These are phyloP conservation scores for Dilophus febrilis DNA, from an alignment of 2,888 invertebrate genomes.

Conservation along the genomic window DNA sequence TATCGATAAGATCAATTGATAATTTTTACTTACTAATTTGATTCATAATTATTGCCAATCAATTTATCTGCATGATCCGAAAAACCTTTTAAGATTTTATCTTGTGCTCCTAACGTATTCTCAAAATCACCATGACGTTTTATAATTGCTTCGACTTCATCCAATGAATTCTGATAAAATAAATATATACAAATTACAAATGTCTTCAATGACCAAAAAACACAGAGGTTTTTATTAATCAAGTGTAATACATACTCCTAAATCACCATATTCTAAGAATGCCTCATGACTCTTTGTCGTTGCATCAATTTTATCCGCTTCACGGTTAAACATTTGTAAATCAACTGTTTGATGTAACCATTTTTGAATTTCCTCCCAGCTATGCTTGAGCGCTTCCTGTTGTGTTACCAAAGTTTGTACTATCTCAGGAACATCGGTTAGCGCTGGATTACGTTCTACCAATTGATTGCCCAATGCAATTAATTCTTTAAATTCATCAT, in stretches of 20 bases:
- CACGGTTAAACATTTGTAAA: conserved; percentile 81
- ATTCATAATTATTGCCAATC: conserved; percentile 65
- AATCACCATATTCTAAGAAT: conserved; percentile 72
- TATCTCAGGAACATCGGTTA: conserved; percentile 58
- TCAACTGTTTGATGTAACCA: conserved; percentile 77
- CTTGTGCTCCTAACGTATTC: conserved; percentile 81
- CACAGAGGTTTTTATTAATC: conserved; percentile 7
- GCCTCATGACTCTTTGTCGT: conserved; percentile 87
- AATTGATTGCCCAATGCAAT: conserved; percentile 62
- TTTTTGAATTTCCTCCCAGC: conserved; percentile 74
- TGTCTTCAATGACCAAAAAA: background rate
- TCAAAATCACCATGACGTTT: conserved; percentile 90
- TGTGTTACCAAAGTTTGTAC: conserved; percentile 56
- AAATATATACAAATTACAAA: background rate
- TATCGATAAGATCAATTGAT: background rate
- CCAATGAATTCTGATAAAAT: conserved; percentile 72
- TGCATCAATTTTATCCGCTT: conserved; percentile 94
- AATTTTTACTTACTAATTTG: conserved; percentile 43
- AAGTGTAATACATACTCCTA: too few relatives aligned
- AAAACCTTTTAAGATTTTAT: conserved; percentile 72
- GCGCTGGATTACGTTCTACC: conserved; percentile 52
- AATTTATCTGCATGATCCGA: conserved; percentile 68
- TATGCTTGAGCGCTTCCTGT: conserved; percentile 54
- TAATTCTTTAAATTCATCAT: conserved; percentile 78
- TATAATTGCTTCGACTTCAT: conserved; percentile 79